Conservation (phyloP, 1,140 invertebrate genomes). For the Neodiprion fabricii region DNA sequence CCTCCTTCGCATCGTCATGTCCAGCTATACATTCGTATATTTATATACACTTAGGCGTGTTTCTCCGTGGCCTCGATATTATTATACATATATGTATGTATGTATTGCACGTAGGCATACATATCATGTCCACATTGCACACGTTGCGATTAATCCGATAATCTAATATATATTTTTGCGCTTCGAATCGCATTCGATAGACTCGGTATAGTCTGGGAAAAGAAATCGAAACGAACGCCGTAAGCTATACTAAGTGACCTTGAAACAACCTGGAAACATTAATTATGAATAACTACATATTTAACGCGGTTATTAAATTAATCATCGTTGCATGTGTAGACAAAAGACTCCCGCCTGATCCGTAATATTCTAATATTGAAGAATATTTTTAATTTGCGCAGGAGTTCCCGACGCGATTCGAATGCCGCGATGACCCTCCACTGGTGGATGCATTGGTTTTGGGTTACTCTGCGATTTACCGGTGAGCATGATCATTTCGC, state of each 20-base stretch:
- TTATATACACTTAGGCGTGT: background rate
- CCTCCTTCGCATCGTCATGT: no score
- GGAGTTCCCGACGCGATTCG: constrained; percentile 22
- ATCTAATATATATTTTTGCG: no score
- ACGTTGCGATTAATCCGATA: background rate
- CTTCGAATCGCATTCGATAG: no score
- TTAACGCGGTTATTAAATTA: background rate
- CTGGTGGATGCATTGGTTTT: constrained; percentile 77
- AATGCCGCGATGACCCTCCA: constrained; percentile 71
- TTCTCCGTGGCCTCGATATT: background rate
- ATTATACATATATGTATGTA: background rate
- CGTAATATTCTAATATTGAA: no score
- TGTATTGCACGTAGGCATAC: no score
- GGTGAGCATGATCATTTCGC: constrained; percentile 48
- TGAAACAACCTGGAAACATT: background rate
- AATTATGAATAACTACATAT: background rate
- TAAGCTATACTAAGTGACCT: background rate
- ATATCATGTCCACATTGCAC: background rate
- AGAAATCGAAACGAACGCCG: no score
- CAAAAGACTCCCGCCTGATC: no score
- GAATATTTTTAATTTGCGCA: background rate
- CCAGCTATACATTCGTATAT: background rate
- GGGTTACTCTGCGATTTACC: constrained; percentile 66
- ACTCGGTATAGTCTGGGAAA: no score
- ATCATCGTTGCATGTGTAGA: background rate